A percentile compares a stretch with the other conserved stretches of the same genome.
Conservation (phyloP, 2,888 invertebrate species). For the Lottia scabra region DNA sequence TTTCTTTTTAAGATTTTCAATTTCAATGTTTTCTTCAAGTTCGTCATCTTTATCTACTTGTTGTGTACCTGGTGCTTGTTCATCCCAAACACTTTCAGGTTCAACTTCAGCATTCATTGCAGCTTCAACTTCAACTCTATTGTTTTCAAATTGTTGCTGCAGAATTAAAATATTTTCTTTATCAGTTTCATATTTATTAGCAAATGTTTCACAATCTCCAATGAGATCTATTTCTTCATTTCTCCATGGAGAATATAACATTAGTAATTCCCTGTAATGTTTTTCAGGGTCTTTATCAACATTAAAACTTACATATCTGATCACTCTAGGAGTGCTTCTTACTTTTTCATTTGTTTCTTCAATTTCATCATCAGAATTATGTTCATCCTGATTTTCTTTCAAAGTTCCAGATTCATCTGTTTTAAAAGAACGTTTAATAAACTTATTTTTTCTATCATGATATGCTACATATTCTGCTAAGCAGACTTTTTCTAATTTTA, state of each 20-base stretch:
- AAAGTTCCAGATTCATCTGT: not conserved
- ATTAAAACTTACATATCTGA: slow-evolving; percentile 38
- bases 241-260: slow-evolving; percentile 50
- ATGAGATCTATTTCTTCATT: slow-evolving; percentile 41
- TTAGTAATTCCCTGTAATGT: slow-evolving; percentile 47
- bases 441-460: slow-evolving; percentile 14
- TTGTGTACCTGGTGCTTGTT: slow-evolving; percentile 33
- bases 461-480: slow-evolving; percentile 34
- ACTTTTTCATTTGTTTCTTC: slow-evolving; percentile 13
- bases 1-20: not conserved
- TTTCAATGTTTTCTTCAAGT: no score
- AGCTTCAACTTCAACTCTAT: slow-evolving; percentile 26
- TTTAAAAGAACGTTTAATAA: not conserved
- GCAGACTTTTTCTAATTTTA: slow-evolving; percentile 16
- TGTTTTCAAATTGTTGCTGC: slow-evolving; percentile 25
- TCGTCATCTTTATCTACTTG: no score
- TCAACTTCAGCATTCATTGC: slow-evolving; percentile 13
- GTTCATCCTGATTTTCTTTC: slow-evolving; percentile 16
- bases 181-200: slow-evolving; percentile 8
- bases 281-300: slow-evolving; percentile 40
- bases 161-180: slow-evolving; percentile 19
- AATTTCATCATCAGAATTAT: slow-evolving; percentile 25
- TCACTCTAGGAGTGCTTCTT: slow-evolving; percentile 17
- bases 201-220: not conserved
- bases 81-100: slow-evolving; percentile 27